Evolutionary conservation across 1,140 invertebrate species (phyloP), one percentile per base, ranked within the genome.

Genomic region (Drosophila sp.): DNA sequence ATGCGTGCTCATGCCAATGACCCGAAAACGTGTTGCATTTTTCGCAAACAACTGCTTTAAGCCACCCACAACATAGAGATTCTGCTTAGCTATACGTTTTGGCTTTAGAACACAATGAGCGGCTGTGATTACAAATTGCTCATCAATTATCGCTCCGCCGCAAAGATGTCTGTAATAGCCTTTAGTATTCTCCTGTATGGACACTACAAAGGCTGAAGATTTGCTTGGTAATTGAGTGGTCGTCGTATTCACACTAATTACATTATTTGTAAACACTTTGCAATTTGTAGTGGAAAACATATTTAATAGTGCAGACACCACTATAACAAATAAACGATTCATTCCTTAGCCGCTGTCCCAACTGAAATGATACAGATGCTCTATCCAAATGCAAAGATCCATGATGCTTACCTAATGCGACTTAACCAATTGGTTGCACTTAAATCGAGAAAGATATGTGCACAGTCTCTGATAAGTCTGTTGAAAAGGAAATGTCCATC

Each of bases 111-210:
- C 25, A 55, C 84, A 87, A 54, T 87, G 84, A 1, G 84, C 84
- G 0, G 80, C 66, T 5, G 68, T 72, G 32, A 87, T 29, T 4
- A 87, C 57, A n/a, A 80, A 70, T 4, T 70, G 41, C 4, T 35
- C 40, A 7, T 63, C 38, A 17, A 87, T 54, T 4, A 87, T 89
- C 0, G 67, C 33, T 5, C 84, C 84, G 1, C 86, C 84, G 17
- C 84, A 87, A 30, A 89, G 70, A 40, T 87, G 84, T 25, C 66
- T 63, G 41, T 68, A 84, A 27, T 40, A 57, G 5, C 58, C 62
- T 2, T 30, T 32, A 0, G n/a, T 23, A 35, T 23, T 30, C 3
- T 30, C 32, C n/a, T 86, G 76, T n/a, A 86, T 40, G n/a, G 83
- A 86, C 5, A 87, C 83, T 3, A 89, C 29, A 50, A 83, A 86